Conservation (phyloP, 92 coral and sea anemone species). For the Anthopleura xanthogrammica region DNA sequence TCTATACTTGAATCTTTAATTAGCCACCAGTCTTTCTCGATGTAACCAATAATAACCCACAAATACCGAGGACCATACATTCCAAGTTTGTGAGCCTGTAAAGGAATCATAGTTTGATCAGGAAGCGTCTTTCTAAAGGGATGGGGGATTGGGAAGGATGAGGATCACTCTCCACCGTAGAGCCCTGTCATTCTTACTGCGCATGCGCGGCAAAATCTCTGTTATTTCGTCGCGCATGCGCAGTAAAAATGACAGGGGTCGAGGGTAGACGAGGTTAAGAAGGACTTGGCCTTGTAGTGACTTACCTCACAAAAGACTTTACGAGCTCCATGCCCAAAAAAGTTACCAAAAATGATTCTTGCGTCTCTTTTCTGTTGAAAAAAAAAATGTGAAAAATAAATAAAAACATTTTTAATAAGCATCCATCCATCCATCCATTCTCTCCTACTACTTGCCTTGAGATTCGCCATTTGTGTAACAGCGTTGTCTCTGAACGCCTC, state of each 20-base stretch:
- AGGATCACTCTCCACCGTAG: too few relatives aligned
- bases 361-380: slow-evolving; percentile 65
- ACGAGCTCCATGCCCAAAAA: slow-evolving; percentile 81
- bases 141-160: too few relatives aligned
- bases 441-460: slow-evolving; percentile 42
- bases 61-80: slow-evolving; percentile 78
- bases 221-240: too few relatives aligned
- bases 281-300: not conserved
- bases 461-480: slow-evolving; percentile 57
- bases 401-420: not conserved
- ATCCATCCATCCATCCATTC: not conserved
- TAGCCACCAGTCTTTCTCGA: slow-evolving; percentile 80
- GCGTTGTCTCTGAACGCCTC: slow-evolving; percentile 75
- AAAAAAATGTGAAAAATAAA: not conserved
- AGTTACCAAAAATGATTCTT: slow-evolving; percentile 76
- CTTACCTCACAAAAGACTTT: slow-evolving; percentile 81
- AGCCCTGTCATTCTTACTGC: too few relatives aligned
- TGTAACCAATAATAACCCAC: slow-evolving; percentile 76
- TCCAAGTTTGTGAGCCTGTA: slow-evolving; percentile 67
- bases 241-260: too few relatives aligned
- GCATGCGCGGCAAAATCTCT: too few relatives aligned
- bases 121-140: too few relatives aligned
- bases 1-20: slow-evolving; percentile 45
- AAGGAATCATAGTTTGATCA: not conserved
- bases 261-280: not conserved